Conservation (phyloP, 2,888 invertebrate genomes). For the Thera obeliscata region DNA sequence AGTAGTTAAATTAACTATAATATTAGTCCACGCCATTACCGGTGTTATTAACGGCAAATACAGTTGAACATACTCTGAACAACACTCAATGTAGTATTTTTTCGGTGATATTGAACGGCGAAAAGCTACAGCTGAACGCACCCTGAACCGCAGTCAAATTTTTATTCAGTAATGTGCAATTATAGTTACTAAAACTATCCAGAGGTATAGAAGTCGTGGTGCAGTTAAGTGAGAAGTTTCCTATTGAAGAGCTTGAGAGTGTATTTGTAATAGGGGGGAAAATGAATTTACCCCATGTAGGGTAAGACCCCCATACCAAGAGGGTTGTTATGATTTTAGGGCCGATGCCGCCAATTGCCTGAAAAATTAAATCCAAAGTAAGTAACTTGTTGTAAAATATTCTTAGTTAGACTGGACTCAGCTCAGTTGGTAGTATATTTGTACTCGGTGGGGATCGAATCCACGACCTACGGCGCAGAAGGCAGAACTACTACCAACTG, state of each 20-base stretch:
- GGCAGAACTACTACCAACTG: too few species aligned
- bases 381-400: too few species aligned
- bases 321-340: slow-evolving; percentile 91
- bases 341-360: slow-evolving; percentile 90
- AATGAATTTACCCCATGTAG: slow-evolving; percentile 89
- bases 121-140: slow-evolving; percentile 57
- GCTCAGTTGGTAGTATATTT: too few species aligned
- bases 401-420: too few species aligned
- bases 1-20: neutral
- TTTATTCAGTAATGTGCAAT: slow-evolving; percentile 52
- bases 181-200: slow-evolving; percentile 44
- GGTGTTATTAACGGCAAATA: neutral
- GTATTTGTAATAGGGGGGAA: slow-evolving; percentile 63
- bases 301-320: slow-evolving; percentile 88
- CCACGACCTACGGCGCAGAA: too few species aligned
- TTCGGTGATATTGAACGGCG: slow-evolving; percentile 42
- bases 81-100: neutral
- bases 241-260: neutral
- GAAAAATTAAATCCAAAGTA: slow-evolving; percentile 45
- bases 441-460: too few species aligned
- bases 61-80: neutral
- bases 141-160: slow-evolving; percentile 47
- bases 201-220: slow-evolving; percentile 45
- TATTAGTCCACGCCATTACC: neutral
- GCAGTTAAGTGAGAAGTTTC: slow-evolving; percentile 49